Percentiles rank a stretch among this genome's conserved stretches.
Evolutionary conservation across 2,888 invertebrate species (phyloP).

Genomic region (Ectemnius continuus): DNA sequence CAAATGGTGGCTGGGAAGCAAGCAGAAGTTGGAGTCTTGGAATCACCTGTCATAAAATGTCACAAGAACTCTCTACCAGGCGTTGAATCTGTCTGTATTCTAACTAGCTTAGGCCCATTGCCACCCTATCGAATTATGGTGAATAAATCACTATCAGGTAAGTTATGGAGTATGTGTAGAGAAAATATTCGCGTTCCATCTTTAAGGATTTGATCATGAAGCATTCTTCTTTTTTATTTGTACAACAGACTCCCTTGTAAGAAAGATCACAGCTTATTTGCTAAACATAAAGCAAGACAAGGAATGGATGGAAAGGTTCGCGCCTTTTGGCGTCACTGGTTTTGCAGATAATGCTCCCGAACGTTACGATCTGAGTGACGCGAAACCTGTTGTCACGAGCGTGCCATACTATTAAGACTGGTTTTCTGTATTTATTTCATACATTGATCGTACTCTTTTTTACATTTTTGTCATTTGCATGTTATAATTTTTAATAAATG

Average conservation of each 20-base stretch:
- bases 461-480: constrained; percentile 20
- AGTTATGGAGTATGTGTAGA: not conserved
- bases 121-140: constrained; percentile 84
- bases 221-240: constrained; percentile 19
- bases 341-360: constrained; percentile 64
- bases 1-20: constrained; percentile 72
- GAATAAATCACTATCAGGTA: constrained; percentile 81
- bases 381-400: constrained; percentile 62
- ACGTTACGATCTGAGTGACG: constrained; percentile 54
- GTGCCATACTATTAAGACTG: constrained; percentile 65
- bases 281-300: constrained; percentile 52
- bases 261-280: constrained; percentile 63
- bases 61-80: constrained; percentile 63
- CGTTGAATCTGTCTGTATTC: constrained; percentile 67
- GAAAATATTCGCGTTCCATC: constrained; percentile 7
- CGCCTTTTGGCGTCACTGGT: constrained; percentile 62
- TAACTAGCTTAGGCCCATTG: constrained; percentile 83
- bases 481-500: constrained; percentile 47
- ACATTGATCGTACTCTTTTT: constrained; percentile 14
- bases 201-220: constrained; percentile 5
- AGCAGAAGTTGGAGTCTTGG: constrained; percentile 68
- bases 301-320: constrained; percentile 65
- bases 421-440: constrained; percentile 20
- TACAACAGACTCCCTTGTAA: constrained; percentile 46
- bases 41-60: constrained; percentile 68